phyloP scores from a whole-genome alignment of 2,797 vertebrate species.

The Podarcis siculus region DNA sequence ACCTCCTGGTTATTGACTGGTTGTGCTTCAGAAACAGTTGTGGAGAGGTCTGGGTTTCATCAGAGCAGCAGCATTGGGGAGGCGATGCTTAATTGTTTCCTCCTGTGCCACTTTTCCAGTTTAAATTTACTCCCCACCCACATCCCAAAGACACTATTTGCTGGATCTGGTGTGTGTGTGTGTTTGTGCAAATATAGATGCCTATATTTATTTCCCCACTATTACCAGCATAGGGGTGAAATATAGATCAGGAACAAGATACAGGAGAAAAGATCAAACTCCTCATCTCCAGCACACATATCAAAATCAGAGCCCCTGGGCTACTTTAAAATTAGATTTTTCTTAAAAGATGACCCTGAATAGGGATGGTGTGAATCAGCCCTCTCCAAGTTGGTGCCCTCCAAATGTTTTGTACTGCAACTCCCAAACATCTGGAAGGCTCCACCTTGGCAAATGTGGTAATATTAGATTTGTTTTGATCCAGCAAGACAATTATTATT shows the following conservation, averaged over 20 bases:
- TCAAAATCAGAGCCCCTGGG: background rate
- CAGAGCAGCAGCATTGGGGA: background rate
- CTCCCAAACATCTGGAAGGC: background rate
- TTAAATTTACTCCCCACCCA: background rate
- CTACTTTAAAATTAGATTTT: background rate
- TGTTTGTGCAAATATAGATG: too few species aligned
- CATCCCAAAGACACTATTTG: background rate
- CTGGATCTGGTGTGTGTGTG: background rate
- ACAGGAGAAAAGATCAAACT: background rate
- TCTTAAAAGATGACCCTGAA: too few species aligned
- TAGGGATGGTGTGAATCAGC: background rate
- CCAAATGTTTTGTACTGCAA: background rate
- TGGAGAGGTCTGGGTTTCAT: background rate
- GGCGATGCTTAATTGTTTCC: background rate
- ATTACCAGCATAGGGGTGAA: background rate
- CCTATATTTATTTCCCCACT: background rate
- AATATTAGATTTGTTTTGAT: background rate
- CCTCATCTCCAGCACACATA: background rate
- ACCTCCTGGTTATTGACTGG: background rate
- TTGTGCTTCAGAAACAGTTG: background rate
- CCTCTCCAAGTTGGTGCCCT: background rate
- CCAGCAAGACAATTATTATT: background rate
- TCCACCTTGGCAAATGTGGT: background rate
- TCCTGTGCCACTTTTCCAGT: background rate
- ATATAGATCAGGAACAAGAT: background rate